Conservation (phyloP, 2,797 vertebrate species). For the Gymnoscopelus microlampas region DNA sequence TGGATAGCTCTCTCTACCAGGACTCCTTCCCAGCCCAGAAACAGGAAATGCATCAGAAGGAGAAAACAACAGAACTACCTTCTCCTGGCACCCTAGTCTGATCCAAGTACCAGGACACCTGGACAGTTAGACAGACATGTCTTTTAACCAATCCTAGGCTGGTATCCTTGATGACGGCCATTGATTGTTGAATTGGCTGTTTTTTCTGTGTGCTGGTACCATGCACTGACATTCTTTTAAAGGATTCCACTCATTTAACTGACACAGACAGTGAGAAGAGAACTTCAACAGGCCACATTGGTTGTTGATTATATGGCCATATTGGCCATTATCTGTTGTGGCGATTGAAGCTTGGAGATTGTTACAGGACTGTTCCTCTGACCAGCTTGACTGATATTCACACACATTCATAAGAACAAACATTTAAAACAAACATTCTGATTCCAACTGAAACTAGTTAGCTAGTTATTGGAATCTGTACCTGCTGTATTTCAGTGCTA, state of each 20-base stretch:
- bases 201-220: neutral
- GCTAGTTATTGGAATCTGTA: no score
- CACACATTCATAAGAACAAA: no score
- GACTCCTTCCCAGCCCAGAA: slow-evolving; percentile 69
- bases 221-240: neutral
- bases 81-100: slow-evolving; percentile 82
- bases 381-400: neutral
- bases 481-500: no score
- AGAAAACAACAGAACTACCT: slow-evolving; percentile 60
- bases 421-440: no score
- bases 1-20: slow-evolving; percentile 69
- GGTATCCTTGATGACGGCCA: slow-evolving; percentile 16
- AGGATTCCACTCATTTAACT: neutral
- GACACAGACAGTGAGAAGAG: neutral
- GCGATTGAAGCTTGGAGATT: neutral
- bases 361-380: neutral
- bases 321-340: neutral
- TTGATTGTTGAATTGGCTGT: neutral
- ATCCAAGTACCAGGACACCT: slow-evolving; percentile 38
- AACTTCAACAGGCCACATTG: neutral
- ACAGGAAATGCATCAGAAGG: slow-evolving; percentile 70
- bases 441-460: no score
- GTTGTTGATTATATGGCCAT: neutral
- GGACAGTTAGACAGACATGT: neutral
- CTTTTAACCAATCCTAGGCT: slow-evolving; percentile 7